Evolutionary conservation across 2,797 vertebrate species (phyloP), one percentile per base, ranked within the genome.

Genomic region (Odontamblyopus lacepedii): DNA sequence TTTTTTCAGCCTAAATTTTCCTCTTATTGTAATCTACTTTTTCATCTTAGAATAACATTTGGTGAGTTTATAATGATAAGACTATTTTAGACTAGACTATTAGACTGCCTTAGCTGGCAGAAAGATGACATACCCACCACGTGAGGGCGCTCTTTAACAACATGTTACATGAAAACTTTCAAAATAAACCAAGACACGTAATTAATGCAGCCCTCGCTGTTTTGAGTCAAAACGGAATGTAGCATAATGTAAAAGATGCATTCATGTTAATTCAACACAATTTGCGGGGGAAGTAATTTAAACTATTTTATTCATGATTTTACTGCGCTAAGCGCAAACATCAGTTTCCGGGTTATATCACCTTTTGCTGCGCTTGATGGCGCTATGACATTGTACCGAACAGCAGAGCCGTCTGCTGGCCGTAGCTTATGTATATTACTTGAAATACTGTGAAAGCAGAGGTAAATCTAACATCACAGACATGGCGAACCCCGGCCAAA

Each of bases 401-500:
- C 68, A 63, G 13, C 60, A 16, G 51, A 44, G 0, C 60, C 59
- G 69, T 74, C 41, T 50, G 63, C 13, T 8, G 13, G 30, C 2
- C 0, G 0, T 64, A 5, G 64, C 16, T 3, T 2, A 41, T 26
- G 4, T 63, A n/a, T 12, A 7, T 67, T 29, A 27, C 61, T 67
- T 65, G 35, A 23, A 27, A 79, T 79, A 72, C 13, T 74, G 66
- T 88, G 26, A 86, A 61, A 3, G 4, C 8, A 71, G 64, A 11
- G 15, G 5, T 32, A n/a, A 63, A 6, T 16, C 5, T 18, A 35
- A 32, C 29, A 11, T 69, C n/a, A 12, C 23, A 23, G 72, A 61
- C 64, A 94, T 94, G 93, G 88, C 93, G 1, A 82, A 90, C n/a
- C 29, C 78, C 32, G 67, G 74, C 3, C 55, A 88, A 2, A 78